Evolutionary conservation across 2,888 invertebrate species (phyloP), one percentile per base, ranked within the genome.

Genomic region (Apoda limacodes): DNA sequence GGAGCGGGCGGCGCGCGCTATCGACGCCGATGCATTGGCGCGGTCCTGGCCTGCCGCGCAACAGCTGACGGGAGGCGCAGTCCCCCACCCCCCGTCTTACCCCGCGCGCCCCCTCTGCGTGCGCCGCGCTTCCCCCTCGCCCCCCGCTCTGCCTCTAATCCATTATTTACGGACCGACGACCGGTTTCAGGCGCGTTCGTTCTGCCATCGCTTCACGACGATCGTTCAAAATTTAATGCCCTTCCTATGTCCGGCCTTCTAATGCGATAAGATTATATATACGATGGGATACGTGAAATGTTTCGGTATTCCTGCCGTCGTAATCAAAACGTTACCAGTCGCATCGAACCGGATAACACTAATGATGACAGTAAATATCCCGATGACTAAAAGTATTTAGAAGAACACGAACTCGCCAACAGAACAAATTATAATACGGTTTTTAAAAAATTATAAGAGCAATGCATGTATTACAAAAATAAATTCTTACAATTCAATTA

Each of bases 21-120:
- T 64, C 67, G 60, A 61, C 74, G 67, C 66, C 69, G 72, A 66
- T 78, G 78, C 76, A 78, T 75, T 76, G 74, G 69, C 68, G 62
- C 59, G 56, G 56, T 54, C 67, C 67, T 60, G 71, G 71, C 72
- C 70, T 71, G 66, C 55, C 75, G 68, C 75, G 78, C 78, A 80
- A 80, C 78, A 80, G 78, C 78, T 80, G 78, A 76, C 75, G 72
- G 75, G 76, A 74, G 75, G 70, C 72, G 69, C 74, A 66, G 62
- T 49, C 62, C 64, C 46, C 33, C 39, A 30, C 31, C 42, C 45
- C 42, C 45, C 45, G 50, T 60, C 52, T 55, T 53, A 43, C 44
- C 33, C 42, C 45, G 42, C 32, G 23, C 56, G 52, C 55, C 48
- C 44, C 55, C 41, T 45, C 54, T 45, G 39, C 32, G 28, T 5